Percentiles rank a stretch among this genome's conserved stretches.
Conservation (phyloP, 2,888 invertebrate species). For the Minunthozetes semirufus region DNA sequence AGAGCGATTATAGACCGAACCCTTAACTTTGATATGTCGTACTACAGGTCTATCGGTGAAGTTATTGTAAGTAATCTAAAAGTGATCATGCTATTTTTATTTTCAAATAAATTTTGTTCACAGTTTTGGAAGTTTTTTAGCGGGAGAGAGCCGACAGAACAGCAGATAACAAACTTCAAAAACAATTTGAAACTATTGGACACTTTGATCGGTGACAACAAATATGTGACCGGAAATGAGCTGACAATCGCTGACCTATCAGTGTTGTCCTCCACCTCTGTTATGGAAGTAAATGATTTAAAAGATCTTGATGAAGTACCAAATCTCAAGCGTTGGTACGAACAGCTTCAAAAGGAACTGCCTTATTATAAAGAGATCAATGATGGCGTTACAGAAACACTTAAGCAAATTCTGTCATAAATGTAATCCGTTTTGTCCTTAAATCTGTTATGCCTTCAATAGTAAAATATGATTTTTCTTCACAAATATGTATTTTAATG, state of each 20-base stretch:
- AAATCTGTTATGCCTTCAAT: no score
- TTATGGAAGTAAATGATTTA: not conserved
- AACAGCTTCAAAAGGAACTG: constrained; percentile 4
- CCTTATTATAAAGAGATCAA: constrained; percentile 15
- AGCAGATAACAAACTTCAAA: not conserved
- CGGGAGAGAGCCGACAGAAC: not conserved
- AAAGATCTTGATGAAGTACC: not conserved
- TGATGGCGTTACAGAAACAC: no score
- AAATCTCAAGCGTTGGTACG: constrained; percentile 28
- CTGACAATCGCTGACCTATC: constrained; percentile 32
- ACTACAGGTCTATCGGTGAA: constrained; percentile 63
- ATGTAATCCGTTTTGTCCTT: no score
- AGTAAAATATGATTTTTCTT: no score
- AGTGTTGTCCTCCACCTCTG: not conserved
- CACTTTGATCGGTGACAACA: not conserved
- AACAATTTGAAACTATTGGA: constrained; percentile 3
- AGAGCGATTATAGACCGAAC: constrained; percentile 67
- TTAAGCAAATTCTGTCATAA: no score
- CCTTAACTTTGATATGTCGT: constrained; percentile 52
- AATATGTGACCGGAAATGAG: no score
- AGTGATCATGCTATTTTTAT: not conserved
- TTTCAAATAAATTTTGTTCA: no score
- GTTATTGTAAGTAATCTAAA: constrained; percentile 58
- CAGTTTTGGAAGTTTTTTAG: no score
- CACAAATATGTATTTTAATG: no score